Evolutionary conservation across 2,888 invertebrate genomes (phyloP).

Genomic region (Kryphioiulus occultus): DNA sequence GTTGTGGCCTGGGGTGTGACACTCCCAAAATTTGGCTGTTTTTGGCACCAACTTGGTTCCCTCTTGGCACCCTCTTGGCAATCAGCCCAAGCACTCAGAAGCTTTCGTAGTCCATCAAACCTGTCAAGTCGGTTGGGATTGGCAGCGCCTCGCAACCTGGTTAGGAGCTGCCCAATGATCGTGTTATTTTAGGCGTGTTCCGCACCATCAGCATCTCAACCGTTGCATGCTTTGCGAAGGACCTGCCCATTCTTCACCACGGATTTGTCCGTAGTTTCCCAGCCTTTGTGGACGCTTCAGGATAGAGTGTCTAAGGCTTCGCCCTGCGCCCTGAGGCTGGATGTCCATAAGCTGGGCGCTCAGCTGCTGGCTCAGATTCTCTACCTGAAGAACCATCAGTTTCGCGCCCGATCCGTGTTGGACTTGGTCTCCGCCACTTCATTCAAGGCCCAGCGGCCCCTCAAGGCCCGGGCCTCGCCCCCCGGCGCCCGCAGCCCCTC

Average conservation of each 20-base stretch:
- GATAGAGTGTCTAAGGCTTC: slow-evolving; percentile 29
- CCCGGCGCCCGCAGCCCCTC: neutral
- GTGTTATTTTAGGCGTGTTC: neutral
- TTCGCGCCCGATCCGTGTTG: slow-evolving; percentile 25
- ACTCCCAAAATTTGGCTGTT: too few species aligned
- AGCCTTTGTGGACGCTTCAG: slow-evolving; percentile 34
- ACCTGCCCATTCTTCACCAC: slow-evolving; percentile 32
- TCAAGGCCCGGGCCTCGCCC: neutral
- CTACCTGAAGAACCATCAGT: slow-evolving; percentile 44
- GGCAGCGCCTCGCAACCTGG: neutral
- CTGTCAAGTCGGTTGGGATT: neutral
- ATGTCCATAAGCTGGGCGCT: slow-evolving; percentile 45
- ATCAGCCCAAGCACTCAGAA: neutral
- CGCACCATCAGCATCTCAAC: neutral
- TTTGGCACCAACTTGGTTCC: too few species aligned
- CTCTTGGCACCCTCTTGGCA: neutral
- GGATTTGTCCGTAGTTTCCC: slow-evolving; percentile 40
- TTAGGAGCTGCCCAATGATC: neutral
- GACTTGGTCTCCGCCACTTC: slow-evolving; percentile 46
- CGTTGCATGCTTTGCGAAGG: neutral
- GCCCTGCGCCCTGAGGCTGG: slow-evolving; percentile 41
- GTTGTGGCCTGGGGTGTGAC: too few species aligned
- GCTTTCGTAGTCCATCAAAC: neutral
- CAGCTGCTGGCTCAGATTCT: slow-evolving; percentile 45
- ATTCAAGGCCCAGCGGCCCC: slow-evolving; percentile 42